These are phyloP conservation scores for Cacatua alba DNA, from an alignment of 2,113 vertebrate species.

Conservation along the genomic window DNA sequence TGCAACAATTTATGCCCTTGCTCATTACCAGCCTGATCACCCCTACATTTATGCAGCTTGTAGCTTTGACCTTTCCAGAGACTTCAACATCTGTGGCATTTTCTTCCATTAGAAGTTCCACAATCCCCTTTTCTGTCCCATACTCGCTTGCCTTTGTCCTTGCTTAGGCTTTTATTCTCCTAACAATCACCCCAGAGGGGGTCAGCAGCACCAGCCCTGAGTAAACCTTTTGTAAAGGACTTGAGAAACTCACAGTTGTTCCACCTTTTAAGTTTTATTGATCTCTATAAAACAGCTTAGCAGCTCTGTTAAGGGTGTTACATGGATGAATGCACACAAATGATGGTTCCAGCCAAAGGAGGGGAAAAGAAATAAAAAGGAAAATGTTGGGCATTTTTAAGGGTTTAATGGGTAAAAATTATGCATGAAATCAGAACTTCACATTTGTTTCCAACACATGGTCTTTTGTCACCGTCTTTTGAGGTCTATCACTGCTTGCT, in stretches of 20 bases:
- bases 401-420: neutral
- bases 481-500: neutral
- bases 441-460: neutral
- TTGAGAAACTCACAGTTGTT: slow-evolving; percentile 23
- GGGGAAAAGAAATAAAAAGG: neutral
- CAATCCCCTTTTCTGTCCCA: neutral
- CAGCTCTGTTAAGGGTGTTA: neutral
- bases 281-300: slow-evolving; percentile 22
- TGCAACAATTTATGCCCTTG: neutral
- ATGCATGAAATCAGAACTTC: neutral
- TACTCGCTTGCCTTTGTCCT: neutral
- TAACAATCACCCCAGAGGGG: neutral
- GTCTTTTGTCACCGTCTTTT: neutral
- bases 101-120: neutral
- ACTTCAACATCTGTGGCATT: neutral
- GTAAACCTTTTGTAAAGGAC: slow-evolving; percentile 12
- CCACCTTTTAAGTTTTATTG: slow-evolving; percentile 37
- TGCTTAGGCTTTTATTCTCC: neutral
- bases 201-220: neutral
- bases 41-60: neutral
- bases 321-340: neutral
- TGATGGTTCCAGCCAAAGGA: neutral
- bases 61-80: neutral
- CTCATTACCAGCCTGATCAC: neutral
- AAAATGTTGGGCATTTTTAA: neutral